Evolutionary conservation across 2,113 vertebrate genomes (phyloP).

Genomic region (Cygnus buccinator): DNA sequence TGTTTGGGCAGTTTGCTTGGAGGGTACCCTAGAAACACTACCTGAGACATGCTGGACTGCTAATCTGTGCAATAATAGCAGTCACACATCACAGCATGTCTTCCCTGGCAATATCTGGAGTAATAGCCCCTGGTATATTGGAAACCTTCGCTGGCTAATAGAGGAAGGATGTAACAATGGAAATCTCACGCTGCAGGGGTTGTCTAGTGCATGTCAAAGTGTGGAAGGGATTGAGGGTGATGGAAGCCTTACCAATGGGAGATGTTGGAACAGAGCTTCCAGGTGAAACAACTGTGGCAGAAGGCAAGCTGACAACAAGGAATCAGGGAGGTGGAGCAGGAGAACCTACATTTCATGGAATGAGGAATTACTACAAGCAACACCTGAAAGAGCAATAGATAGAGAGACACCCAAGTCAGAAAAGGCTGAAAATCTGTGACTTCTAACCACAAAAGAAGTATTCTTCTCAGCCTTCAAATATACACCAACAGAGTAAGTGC

Average conservation of each 20-base stretch:
- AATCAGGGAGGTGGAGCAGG: background rate
- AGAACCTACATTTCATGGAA: background rate
- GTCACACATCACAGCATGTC: background rate
- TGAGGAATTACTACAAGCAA: background rate
- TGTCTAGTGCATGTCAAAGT: background rate
- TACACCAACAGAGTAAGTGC: background rate
- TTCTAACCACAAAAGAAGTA: background rate
- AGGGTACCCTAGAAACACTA: background rate
- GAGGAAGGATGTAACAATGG: background rate
- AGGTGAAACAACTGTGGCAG: background rate
- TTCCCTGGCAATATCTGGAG: background rate
- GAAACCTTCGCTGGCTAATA: background rate
- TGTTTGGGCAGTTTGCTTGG: background rate
- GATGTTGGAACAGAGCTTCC: background rate
- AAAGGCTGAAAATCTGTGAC: background rate
- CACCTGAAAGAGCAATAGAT: background rate
- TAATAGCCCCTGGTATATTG: background rate
- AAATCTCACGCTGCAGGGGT: background rate
- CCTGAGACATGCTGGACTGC: no score
- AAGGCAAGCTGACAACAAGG: background rate
- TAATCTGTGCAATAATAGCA: background rate
- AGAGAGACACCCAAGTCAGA: background rate
- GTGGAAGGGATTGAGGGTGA: background rate
- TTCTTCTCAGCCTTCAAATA: background rate
- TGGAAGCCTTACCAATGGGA: background rate